Percentiles rank a stretch among this genome's conserved stretches.
phyloP scores from a whole-genome alignment of 2,888 invertebrate genomes.

The Idaea dimidiata region DNA sequence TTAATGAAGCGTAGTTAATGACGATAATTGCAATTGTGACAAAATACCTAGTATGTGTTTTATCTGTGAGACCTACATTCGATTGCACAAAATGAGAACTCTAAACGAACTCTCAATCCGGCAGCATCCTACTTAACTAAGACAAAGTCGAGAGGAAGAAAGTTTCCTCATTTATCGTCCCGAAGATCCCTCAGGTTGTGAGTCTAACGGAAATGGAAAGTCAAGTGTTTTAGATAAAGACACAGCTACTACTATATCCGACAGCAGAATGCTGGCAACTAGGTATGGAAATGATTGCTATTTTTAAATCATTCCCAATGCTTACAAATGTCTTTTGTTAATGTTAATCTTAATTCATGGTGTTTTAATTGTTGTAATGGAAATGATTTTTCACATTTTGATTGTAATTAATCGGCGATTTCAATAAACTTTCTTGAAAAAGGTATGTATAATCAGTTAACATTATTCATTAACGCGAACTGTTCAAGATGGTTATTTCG shows the following conservation, averaged over 20 bases:
- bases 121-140: constrained; percentile 47
- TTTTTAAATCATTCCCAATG: no score
- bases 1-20: constrained; percentile 20
- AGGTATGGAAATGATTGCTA: no score
- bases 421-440: no score
- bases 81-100: constrained; percentile 26
- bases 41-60: constrained; percentile 11
- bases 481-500: no score
- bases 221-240: constrained; percentile 59
- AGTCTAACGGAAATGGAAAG: constrained; percentile 68
- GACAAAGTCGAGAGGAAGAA: constrained; percentile 56
- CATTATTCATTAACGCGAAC: no score
- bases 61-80: constrained; percentile 28
- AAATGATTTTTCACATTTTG: no score
- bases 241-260: constrained; percentile 45
- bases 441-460: no score
- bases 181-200: constrained; percentile 58
- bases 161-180: constrained; percentile 63
- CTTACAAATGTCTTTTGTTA: no score
- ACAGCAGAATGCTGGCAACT: no score
- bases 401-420: no score
- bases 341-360: no score
- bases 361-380: no score
- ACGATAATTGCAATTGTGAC: constrained; percentile 14
- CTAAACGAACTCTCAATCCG: constrained; percentile 42